Conservation (phyloP, 2,113 vertebrate genomes). For the Spheniscus mendiculus region DNA sequence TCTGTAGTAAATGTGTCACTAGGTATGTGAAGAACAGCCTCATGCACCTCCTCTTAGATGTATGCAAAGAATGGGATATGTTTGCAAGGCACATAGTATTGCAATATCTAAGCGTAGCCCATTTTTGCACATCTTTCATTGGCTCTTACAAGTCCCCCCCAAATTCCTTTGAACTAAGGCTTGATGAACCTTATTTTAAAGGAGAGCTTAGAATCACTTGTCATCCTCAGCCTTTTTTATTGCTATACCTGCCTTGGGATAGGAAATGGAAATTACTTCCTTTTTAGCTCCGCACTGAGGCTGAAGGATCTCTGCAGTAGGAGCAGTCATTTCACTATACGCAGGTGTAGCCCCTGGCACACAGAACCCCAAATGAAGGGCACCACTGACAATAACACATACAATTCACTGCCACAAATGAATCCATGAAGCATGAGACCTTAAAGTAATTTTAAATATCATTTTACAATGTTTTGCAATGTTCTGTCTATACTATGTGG, state of each 20-base stretch:
- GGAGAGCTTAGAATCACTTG: not conserved
- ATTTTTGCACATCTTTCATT: not conserved
- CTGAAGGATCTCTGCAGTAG: not conserved
- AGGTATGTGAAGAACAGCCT: not conserved
- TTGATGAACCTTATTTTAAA: not conserved
- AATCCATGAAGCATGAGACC: not conserved
- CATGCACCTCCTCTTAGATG: not conserved
- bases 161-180: not conserved
- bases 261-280: not conserved
- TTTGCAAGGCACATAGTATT: not conserved
- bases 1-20: not conserved
- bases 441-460: not conserved
- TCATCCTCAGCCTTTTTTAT: not conserved
- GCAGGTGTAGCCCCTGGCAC: not conserved
- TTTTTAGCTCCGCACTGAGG: not conserved
- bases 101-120: not conserved
- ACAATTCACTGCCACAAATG: not conserved
- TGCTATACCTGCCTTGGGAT: not conserved
- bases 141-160: not conserved
- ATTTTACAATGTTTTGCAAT: not conserved
- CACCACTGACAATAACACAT: not conserved
- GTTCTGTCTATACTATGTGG: not conserved
- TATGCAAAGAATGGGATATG: not conserved
- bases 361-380: not conserved
- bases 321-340: not conserved